phyloP scores from a whole-genome alignment of 2,113 vertebrate species.

The Thunnus maccoyii region DNA sequence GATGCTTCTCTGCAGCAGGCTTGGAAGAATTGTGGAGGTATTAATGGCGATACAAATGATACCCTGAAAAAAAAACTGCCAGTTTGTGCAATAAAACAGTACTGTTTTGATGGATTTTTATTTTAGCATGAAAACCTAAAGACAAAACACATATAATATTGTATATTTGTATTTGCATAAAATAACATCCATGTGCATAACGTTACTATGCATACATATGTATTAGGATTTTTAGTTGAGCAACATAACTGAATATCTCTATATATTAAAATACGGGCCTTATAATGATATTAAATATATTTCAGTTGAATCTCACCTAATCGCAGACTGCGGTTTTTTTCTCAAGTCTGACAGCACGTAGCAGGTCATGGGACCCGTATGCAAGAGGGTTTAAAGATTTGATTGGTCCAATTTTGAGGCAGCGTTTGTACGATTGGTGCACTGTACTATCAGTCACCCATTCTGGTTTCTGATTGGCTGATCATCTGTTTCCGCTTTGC shows the following conservation, averaged over 20 bases:
- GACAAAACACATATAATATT: no score
- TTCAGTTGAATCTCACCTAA: neutral
- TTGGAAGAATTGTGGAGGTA: no score
- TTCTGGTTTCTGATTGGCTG: slow-evolving; percentile 60
- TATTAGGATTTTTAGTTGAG: neutral
- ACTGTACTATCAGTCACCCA: slow-evolving; percentile 17
- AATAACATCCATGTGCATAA: neutral
- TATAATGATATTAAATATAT: neutral
- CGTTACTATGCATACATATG: neutral
- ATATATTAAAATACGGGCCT: neutral
- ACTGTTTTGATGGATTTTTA: no score
- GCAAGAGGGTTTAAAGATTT: slow-evolving; percentile 38
- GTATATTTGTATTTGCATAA: no score
- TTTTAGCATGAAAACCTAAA: no score
- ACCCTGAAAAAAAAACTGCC: neutral
- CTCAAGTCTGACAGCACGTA: slow-evolving; percentile 42
- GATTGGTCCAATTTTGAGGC: slow-evolving; percentile 68
- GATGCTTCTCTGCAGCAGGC: no score
- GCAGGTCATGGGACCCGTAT: slow-evolving; percentile 79
- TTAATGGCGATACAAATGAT: neutral
- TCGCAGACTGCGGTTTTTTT: slow-evolving; percentile 37
- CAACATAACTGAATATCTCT: neutral
- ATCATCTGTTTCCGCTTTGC: slow-evolving; percentile 57
- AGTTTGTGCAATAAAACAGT: neutral
- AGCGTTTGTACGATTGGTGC: slow-evolving; percentile 50